Evolutionary conservation across 2,113 vertebrate genomes (phyloP).

Genomic region (Steatornis caripensis): DNA sequence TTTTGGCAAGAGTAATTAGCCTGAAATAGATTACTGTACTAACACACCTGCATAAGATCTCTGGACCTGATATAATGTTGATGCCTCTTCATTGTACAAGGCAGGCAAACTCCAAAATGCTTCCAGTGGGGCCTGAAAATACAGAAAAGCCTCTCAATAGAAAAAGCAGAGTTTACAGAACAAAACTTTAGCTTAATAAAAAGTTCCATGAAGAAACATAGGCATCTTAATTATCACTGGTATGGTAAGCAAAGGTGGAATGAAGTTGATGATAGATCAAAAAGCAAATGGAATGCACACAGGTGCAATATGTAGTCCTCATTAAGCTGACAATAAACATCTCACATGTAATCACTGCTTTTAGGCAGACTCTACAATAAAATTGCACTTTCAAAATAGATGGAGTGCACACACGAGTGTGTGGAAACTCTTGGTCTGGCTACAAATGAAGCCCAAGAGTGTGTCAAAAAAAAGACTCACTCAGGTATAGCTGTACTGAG

Average conservation of each 20-base stretch:
- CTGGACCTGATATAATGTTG: not conserved
- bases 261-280: not conserved
- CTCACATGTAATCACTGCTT: not conserved
- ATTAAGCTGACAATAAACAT: not conserved
- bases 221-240: not conserved
- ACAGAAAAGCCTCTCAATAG: not conserved
- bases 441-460: not conserved
- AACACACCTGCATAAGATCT: not conserved
- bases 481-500: not conserved
- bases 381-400: not conserved
- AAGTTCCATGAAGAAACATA: not conserved
- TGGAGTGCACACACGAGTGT: rapidly evolving
- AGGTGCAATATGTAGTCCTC: not conserved
- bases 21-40: not conserved
- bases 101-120: not conserved
- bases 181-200: not conserved
- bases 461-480: rapidly evolving
- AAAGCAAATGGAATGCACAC: not conserved
- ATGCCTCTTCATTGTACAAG: not conserved
- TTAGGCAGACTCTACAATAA: not conserved
- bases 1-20: not conserved
- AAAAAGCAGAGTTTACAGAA: not conserved
- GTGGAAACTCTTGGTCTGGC: not conserved
- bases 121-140: not conserved
- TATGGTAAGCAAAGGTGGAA: not conserved